Evolutionary conservation across 2,888 invertebrate species (phyloP).

Genomic region (Hesperia comma): DNA sequence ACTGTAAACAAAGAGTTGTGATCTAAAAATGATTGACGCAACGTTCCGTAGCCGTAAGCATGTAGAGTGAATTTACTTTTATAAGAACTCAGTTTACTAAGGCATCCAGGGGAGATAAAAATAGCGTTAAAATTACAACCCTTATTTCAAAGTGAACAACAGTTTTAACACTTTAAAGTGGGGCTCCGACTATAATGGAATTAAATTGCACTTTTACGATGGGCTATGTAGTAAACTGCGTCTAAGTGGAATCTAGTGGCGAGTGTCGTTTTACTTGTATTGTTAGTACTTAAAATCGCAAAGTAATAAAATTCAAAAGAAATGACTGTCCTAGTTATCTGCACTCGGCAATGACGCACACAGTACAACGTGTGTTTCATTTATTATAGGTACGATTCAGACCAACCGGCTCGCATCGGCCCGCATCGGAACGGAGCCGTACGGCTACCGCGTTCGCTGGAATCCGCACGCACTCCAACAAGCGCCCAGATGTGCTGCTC

Average conservation of each 20-base stretch:
- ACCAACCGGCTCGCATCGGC: too few species aligned
- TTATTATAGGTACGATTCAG: too few species aligned
- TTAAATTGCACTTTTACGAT: slow-evolving; percentile 36
- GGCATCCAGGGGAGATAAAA: slow-evolving; percentile 19
- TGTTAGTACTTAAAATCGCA: neutral
- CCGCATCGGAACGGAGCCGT: too few species aligned
- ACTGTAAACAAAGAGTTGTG: too few species aligned
- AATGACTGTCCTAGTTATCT: slow-evolving; percentile 1
- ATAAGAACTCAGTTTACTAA: slow-evolving; percentile 11
- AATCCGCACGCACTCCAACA: too few species aligned
- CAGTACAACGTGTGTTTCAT: too few species aligned
- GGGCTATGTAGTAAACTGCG: slow-evolving; percentile 26
- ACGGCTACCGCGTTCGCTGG: too few species aligned
- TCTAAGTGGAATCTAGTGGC: slow-evolving; percentile 23
- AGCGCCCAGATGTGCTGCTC: too few species aligned
- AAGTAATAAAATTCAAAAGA: slow-evolving; percentile 16
- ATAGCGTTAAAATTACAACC: slow-evolving; percentile 26
- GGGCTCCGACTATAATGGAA: slow-evolving; percentile 31
- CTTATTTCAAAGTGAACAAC: slow-evolving; percentile 28
- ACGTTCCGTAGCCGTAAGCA: slow-evolving; percentile 13
- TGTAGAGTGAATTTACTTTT: slow-evolving; percentile 11
- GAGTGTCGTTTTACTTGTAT: slow-evolving; percentile 19
- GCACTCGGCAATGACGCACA: neutral
- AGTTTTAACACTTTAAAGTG: slow-evolving; percentile 33
- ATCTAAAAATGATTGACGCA: slow-evolving; percentile 5